These are phyloP conservation scores for Agriopis aurantiaria DNA, from an alignment of 2,888 invertebrate genomes.

Conservation along the genomic window DNA sequence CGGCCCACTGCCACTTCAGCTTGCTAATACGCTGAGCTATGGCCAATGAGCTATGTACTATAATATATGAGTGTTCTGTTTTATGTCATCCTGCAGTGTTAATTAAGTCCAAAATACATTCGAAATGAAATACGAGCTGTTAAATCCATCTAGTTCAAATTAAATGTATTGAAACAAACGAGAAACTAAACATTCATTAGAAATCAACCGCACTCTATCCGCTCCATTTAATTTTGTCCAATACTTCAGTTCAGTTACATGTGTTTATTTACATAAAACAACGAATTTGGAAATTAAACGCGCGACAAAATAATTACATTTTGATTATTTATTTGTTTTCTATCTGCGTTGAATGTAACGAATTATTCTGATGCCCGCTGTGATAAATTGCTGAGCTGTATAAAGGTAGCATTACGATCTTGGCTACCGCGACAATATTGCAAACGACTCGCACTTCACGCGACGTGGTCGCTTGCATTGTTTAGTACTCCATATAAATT, in stretches of 20 bases:
- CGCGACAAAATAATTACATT: slow-evolving; percentile 17
- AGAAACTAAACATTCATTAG: slow-evolving; percentile 23
- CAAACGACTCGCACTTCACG: too few relatives aligned
- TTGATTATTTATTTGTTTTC: slow-evolving; percentile 34
- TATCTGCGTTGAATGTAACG: slow-evolving; percentile 20
- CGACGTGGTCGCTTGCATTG: too few relatives aligned
- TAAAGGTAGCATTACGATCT: too few relatives aligned
- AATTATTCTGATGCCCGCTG: slow-evolving; percentile 19
- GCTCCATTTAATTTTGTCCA: slow-evolving; percentile 5
- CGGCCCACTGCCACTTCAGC: too few relatives aligned
- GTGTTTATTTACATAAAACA: slow-evolving; percentile 22
- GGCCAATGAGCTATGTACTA: too few relatives aligned
- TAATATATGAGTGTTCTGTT: too few relatives aligned
- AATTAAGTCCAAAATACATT: slow-evolving; percentile 12
- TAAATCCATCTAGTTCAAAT: slow-evolving; percentile 15
- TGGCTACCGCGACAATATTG: too few relatives aligned
- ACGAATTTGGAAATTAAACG: slow-evolving; percentile 26
- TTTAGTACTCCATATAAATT: too few relatives aligned
- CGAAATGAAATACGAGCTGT: slow-evolving; percentile 2
- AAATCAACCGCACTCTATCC: slow-evolving; percentile 9
- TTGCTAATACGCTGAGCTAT: too few relatives aligned
- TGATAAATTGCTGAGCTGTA: slow-evolving; percentile 24
- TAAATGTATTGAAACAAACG: slow-evolving; percentile 11
- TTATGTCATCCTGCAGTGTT: background rate
- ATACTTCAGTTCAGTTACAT: slow-evolving; percentile 20